Percentiles rank a stretch among this genome's conserved stretches.
phyloP scores from a whole-genome alignment of 2,888 invertebrate genomes.

The Tinea semifulvella region DNA sequence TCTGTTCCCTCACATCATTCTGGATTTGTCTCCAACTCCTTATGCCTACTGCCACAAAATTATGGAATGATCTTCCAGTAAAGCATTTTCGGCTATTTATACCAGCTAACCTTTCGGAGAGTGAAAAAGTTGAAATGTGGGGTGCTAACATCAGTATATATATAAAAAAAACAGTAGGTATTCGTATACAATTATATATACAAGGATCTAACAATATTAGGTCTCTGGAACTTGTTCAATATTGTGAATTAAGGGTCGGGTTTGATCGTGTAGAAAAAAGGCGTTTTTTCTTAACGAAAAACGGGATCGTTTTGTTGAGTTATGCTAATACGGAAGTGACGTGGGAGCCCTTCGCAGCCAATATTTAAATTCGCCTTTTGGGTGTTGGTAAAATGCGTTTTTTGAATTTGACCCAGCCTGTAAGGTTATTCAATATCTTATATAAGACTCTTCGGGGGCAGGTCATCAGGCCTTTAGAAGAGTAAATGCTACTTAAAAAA shows the following conservation, averaged over 20 bases:
- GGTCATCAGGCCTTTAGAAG: too few relatives aligned
- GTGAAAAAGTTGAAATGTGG: too few relatives aligned
- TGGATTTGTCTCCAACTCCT: too few relatives aligned
- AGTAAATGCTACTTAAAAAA: too few relatives aligned
- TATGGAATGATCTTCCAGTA: too few relatives aligned
- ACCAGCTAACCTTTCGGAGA: too few relatives aligned
- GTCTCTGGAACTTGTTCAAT: slow-evolving; percentile 39
- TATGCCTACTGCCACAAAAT: too few relatives aligned
- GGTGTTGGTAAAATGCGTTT: slow-evolving; percentile 10
- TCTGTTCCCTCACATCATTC: too few relatives aligned
- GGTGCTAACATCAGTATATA: too few relatives aligned
- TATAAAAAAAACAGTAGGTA: not conserved
- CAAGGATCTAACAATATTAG: slow-evolving; percentile 6
- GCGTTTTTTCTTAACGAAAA: slow-evolving; percentile 35
- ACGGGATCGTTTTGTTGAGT: slow-evolving; percentile 54
- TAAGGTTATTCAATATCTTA: too few relatives aligned
- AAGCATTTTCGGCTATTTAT: too few relatives aligned
- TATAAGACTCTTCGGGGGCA: too few relatives aligned
- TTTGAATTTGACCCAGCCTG: slow-evolving; percentile 10
- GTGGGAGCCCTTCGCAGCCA: slow-evolving; percentile 41
- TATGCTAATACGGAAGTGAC: slow-evolving; percentile 56
- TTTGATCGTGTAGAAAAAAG: slow-evolving; percentile 41
- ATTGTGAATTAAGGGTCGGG: slow-evolving; percentile 42
- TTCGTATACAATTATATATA: slow-evolving; percentile 1
- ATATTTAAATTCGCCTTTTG: slow-evolving; percentile 49